Evolutionary conservation across 2,113 vertebrate genomes (phyloP).

Genomic region (Cryptoleucopteryx plumbea): DNA sequence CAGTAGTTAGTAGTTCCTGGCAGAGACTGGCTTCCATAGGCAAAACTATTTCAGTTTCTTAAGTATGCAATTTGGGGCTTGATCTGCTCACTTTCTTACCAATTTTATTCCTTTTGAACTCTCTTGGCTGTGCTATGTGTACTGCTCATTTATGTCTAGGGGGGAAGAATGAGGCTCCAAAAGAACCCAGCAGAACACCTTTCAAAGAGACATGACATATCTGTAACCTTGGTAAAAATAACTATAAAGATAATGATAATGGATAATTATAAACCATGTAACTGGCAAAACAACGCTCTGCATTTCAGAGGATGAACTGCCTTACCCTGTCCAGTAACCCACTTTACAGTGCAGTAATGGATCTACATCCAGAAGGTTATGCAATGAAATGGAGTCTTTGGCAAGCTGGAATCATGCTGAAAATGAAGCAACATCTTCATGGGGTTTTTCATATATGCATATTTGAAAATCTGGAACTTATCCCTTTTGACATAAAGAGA

Average conservation of each 20-base stretch:
- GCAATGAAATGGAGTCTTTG: conserved; percentile 43
- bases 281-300: background rate
- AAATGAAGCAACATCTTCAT: background rate
- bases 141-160: background rate
- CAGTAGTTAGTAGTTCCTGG: background rate
- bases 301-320: conserved; percentile 26
- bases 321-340: background rate
- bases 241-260: background rate
- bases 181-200: background rate
- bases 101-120: background rate
- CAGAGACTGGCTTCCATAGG: background rate
- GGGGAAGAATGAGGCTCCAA: background rate
- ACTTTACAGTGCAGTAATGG: conserved; percentile 8
- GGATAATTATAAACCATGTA: conserved; percentile 2
- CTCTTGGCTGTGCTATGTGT: background rate
- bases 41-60: background rate
- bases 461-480: conserved; percentile 44
- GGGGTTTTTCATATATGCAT: background rate
- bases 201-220: background rate
- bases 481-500: conserved; percentile 9
- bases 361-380: background rate
- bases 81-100: background rate
- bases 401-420: conserved; percentile 15
- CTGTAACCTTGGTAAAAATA: conserved; percentile 20
- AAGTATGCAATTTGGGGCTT: background rate